Percentiles rank a stretch among this genome's conserved stretches.
These are phyloP conservation scores for Platypus cylindrus DNA, from an alignment of 2,888 invertebrate genomes.

Conservation along the genomic window DNA sequence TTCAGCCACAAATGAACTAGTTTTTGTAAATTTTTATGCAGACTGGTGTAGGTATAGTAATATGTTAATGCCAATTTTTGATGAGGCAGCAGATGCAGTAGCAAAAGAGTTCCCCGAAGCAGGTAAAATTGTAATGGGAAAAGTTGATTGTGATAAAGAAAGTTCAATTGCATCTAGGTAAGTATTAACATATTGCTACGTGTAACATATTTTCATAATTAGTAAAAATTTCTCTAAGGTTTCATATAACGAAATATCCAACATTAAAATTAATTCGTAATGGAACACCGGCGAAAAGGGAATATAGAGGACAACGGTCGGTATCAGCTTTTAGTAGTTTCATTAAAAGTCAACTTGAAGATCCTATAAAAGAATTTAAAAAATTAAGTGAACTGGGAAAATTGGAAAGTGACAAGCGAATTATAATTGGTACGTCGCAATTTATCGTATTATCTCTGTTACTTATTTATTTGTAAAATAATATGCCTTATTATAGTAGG, in stretches of 20 bases:
- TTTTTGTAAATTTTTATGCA: constrained; percentile 98
- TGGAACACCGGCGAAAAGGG: constrained; percentile 79
- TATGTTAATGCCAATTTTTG: constrained; percentile 90
- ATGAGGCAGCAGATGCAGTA: constrained; percentile 86
- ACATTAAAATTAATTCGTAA: constrained; percentile 90
- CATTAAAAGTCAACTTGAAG: constrained; percentile 77
- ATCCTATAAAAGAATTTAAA: constrained; percentile 69
- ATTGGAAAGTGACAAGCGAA: constrained; percentile 67
- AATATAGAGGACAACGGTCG: constrained; percentile 82
- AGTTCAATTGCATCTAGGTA: constrained; percentile 58
- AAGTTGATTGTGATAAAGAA: constrained; percentile 95
- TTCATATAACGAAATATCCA: constrained; percentile 96
- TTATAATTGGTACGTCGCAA: constrained; percentile 56
- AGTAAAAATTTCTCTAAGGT: constrained; percentile 42
- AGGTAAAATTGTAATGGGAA: constrained; percentile 84
- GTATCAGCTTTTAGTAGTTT: constrained; percentile 82
- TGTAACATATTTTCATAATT: background rate
- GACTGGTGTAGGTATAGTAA: constrained; percentile 99
- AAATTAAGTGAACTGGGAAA: constrained; percentile 58
- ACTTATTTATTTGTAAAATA: no score
- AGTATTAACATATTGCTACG: background rate
- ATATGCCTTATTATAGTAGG: no score
- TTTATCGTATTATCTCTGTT: background rate
- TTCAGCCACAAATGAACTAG: constrained; percentile 89
- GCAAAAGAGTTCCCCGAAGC: constrained; percentile 61